A percentile compares a stretch with the other conserved stretches of the same genome.
phyloP scores from a whole-genome alignment of 2,888 invertebrate genomes.

The Calliphora vomitoria region DNA sequence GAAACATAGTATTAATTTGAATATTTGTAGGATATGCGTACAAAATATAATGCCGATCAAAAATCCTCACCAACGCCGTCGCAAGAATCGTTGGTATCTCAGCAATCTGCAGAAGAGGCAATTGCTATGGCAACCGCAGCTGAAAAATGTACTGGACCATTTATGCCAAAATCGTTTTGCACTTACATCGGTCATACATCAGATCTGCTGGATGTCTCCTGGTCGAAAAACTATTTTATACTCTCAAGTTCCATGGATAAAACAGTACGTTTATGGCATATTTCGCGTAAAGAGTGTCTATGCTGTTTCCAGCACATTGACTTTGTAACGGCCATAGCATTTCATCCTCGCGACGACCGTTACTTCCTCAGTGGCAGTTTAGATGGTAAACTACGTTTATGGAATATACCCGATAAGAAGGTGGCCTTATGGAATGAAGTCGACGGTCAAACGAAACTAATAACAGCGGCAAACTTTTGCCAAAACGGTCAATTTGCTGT shows the following conservation, averaged over 20 bases:
- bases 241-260: constrained; percentile 99
- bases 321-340: constrained; percentile 99
- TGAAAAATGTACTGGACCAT: constrained; percentile 88
- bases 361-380: constrained; percentile 98
- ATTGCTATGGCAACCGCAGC: constrained; percentile 87
- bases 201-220: constrained; percentile 97
- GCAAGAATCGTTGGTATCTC: constrained; percentile 94
- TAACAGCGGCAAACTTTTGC: constrained; percentile 98
- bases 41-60: constrained; percentile 95
- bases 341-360: constrained; percentile 96
- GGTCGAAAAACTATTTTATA: constrained; percentile 99
- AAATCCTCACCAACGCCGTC: constrained; percentile 97
- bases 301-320: constrained; percentile 99
- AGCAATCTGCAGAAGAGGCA: constrained; percentile 88
- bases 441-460: constrained; percentile 96
- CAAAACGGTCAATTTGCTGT: constrained; percentile 99
- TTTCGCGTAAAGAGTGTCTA: constrained; percentile 97
- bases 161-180: constrained; percentile 96
- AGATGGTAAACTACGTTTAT: constrained; percentile 98
- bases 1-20: not conserved
- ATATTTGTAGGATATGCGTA: constrained; percentile 92
- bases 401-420: constrained; percentile 99
- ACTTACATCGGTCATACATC: constrained; percentile 97
- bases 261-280: constrained; percentile 98
- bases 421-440: constrained; percentile 99